A percentile compares a stretch with the other conserved stretches of the same genome.
Conservation (phyloP, 2,888 invertebrate genomes). For the Drosophila melanosoma region DNA sequence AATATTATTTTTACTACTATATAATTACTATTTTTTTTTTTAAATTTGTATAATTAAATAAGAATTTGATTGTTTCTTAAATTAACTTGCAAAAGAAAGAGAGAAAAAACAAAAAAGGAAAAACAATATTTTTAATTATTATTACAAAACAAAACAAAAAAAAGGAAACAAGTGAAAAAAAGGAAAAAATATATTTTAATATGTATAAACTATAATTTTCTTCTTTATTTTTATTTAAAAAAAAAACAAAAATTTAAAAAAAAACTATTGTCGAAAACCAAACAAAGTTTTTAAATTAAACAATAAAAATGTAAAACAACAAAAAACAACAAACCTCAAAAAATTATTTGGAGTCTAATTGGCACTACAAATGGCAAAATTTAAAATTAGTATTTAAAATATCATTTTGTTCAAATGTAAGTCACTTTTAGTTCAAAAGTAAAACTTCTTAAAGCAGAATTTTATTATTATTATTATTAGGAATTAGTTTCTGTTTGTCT, state of each 20-base stretch:
- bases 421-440: not conserved
- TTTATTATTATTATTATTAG: not conserved
- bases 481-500: not conserved
- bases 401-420: not conserved
- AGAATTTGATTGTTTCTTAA: constrained; percentile 75
- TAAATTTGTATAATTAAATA: constrained; percentile 78
- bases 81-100: constrained; percentile 64
- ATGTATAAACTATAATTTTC: constrained; percentile 66
- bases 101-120: constrained; percentile 43
- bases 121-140: constrained; percentile 63
- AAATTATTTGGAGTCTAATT: not conserved
- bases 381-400: not conserved
- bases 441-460: not conserved
- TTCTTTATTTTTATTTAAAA: constrained; percentile 63
- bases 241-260: constrained; percentile 26
- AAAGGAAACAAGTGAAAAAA: constrained; percentile 51
- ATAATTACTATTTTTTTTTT: constrained; percentile 79
- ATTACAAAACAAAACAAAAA: constrained; percentile 48
- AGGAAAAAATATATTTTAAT: constrained; percentile 61
- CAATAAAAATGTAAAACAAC: constrained; percentile 1
- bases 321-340: not conserved
- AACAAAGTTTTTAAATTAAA: constrained; percentile 39
- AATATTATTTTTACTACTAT: constrained; percentile 78
- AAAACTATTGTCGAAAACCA: constrained; percentile 74
- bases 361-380: not conserved